Percentiles rank a stretch among this genome's conserved stretches.
Evolutionary conservation across 2,888 invertebrate genomes (phyloP).

Genomic region (Microchrysa polita): DNA sequence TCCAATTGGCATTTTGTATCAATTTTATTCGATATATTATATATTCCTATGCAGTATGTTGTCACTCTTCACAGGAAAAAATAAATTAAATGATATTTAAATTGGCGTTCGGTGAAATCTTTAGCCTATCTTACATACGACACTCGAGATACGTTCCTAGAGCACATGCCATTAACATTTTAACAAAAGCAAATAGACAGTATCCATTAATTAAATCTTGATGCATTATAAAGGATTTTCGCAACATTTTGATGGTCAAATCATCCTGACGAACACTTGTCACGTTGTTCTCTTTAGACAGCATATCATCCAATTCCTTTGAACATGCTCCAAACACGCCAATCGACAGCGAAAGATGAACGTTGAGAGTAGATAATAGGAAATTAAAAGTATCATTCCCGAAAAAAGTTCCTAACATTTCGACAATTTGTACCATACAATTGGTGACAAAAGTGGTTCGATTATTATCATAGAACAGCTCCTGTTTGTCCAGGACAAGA

Average conservation of each 20-base stretch:
- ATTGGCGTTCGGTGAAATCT: no score
- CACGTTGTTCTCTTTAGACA: neutral
- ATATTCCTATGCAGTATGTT: neutral
- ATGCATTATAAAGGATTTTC: neutral
- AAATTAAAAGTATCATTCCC: neutral
- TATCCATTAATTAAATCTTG: conserved; percentile 1
- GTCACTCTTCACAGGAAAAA: neutral
- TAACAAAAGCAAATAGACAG: neutral
- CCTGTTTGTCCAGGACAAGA: neutral
- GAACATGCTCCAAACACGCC: neutral
- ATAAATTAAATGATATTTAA: no score
- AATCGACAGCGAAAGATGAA: neutral
- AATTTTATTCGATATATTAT: neutral
- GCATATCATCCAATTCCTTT: neutral
- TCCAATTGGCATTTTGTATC: conserved; percentile 5
- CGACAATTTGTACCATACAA: neutral
- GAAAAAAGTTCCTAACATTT: neutral
- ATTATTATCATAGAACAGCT: neutral
- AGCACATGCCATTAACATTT: neutral
- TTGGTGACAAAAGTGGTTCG: neutral
- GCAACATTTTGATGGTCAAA: neutral
- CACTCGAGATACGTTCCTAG: neutral
- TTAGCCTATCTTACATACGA: neutral
- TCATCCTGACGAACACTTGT: no score
- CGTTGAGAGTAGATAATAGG: neutral